Base-by-base conservation (phyloP, 2,113 vertebrate genomes). In the Corythaixoides concolor region DNA sequence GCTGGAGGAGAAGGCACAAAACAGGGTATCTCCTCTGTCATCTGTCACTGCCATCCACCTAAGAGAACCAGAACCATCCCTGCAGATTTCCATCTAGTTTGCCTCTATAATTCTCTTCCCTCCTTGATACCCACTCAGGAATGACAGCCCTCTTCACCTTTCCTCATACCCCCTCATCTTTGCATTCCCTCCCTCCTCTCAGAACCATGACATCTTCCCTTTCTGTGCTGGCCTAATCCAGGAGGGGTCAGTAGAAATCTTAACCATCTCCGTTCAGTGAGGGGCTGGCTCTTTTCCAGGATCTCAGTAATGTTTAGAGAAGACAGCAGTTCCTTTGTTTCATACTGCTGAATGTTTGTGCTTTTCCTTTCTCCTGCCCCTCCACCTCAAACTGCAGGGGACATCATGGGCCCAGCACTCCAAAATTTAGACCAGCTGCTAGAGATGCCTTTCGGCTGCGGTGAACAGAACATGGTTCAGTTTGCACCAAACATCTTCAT, bases 401-500 rank as follows among this genome's bases (percentile, higher is more conserved):
- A 99, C 91, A 95, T 99, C 80, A 98, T 98, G 98, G 98, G 98
- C 64, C 96, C 98, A 41, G 98, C 98, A 60, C 97, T 98, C 78
- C 89, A 98, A 94, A 98, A 99, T 90, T 92, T 98, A 53, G 97
- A 98, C 75, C 68, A 27, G 27, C 98, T 98, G n/a, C 97, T 99
- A 41, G 53, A 88, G 47, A 98, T 98, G 97, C 98, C 98, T 4
- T 97, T 97, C 14, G 98, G 98, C 70, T 99, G 98, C 19, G 98
- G 99, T 6, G 98, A 99, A 82, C 99, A 99, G 96, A 99, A 99
- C 96, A 99, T 99, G 98, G 50, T 99, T 78, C 85, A 77, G 32
- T 99, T 99, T 33, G 98, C 98, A 19, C 98, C 99, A 21, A 99
- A 99, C 81, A 98, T 99, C 97, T 99, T 98, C 70, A 95, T 99